These are phyloP conservation scores for Odontophorus gujanensis DNA, from an alignment of 2,113 vertebrate species.

Conservation along the genomic window DNA sequence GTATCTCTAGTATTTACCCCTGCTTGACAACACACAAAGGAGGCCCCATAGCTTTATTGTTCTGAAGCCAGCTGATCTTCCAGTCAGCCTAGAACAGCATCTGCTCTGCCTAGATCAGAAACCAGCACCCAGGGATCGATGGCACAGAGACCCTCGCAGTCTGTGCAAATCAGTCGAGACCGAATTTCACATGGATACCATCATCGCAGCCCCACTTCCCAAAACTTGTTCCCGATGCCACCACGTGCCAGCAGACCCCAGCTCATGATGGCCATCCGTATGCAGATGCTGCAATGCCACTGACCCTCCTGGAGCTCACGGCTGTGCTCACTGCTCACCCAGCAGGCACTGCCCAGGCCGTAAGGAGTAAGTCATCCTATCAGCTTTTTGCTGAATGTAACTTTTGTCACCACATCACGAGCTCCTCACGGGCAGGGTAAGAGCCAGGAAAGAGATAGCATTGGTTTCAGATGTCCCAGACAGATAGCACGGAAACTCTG, in stretches of 20 bases:
- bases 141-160: background rate
- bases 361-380: background rate
- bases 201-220: background rate
- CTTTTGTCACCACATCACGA: background rate
- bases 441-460: background rate
- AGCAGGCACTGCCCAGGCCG: background rate
- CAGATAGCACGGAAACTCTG: background rate
- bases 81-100: background rate
- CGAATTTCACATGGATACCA: background rate
- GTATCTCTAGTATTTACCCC: background rate
- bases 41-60: background rate
- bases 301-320: background rate
- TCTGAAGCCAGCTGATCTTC: background rate
- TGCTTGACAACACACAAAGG: background rate
- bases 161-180: rapidly evolving
- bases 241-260: background rate
- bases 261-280: background rate
- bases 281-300: background rate
- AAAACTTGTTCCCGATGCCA: background rate
- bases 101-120: background rate
- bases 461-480: background rate
- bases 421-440: background rate
- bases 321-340: background rate
- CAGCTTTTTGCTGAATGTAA: background rate
- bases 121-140: background rate